These are phyloP conservation scores for Ectropis crepuscularia DNA, from an alignment of 2,888 invertebrate species.

Conservation along the genomic window DNA sequence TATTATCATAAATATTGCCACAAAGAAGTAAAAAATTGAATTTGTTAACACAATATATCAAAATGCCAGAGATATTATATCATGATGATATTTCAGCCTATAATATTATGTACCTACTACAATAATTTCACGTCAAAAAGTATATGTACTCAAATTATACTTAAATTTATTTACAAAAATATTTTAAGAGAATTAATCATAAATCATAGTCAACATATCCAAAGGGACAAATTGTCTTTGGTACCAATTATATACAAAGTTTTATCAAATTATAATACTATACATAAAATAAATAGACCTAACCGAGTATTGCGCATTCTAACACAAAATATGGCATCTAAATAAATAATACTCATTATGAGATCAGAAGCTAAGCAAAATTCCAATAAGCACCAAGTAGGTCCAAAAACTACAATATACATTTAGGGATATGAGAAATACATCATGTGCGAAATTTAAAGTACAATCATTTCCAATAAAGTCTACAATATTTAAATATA, in stretches of 20 bases:
- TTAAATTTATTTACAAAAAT: slow-evolving; percentile 58
- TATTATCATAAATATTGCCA: slow-evolving; percentile 14
- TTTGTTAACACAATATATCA: slow-evolving; percentile 37
- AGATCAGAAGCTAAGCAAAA: slow-evolving; percentile 79
- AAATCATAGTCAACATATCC: slow-evolving; percentile 60
- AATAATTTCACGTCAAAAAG: slow-evolving; percentile 64
- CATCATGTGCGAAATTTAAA: slow-evolving; percentile 26
- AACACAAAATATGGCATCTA: slow-evolving; percentile 81
- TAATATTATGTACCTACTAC: slow-evolving; percentile 50
- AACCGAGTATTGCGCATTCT: slow-evolving; percentile 69
- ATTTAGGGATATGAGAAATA: slow-evolving; percentile 22
- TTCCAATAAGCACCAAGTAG: slow-evolving; percentile 69
- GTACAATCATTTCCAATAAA: slow-evolving; percentile 38
- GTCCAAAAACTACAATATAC: slow-evolving; percentile 50
- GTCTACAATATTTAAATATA: slow-evolving; percentile 63
- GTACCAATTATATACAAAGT: slow-evolving; percentile 77
- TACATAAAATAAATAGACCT: slow-evolving; percentile 65
- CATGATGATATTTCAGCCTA: slow-evolving; percentile 52
- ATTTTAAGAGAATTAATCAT: slow-evolving; percentile 49
- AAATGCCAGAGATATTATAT: slow-evolving; percentile 69
- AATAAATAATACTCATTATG: slow-evolving; percentile 84
- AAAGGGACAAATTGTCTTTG: slow-evolving; percentile 78
- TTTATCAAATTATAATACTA: slow-evolving; percentile 57
- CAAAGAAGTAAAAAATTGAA: slow-evolving; percentile 7
- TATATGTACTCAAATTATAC: slow-evolving; percentile 50